Conservation (phyloP, 1,140 invertebrate species). For the Lucilia cuprina region DNA sequence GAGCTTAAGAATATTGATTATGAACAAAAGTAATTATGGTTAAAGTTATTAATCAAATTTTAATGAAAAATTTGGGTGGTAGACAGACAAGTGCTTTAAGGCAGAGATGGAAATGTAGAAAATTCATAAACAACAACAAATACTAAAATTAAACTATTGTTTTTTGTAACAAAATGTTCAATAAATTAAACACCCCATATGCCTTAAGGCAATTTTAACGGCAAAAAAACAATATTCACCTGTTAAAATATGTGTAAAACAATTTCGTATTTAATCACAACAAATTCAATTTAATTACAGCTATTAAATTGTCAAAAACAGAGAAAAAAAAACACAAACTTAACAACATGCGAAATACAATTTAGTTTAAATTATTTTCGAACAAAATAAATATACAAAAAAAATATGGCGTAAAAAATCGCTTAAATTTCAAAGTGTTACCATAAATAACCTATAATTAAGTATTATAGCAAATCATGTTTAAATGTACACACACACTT, state of each 20-base stretch:
- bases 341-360: neutral
- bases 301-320: conserved; percentile 14
- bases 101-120: no score
- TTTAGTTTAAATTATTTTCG: neutral
- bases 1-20: no score
- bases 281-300: neutral
- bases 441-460: conserved; percentile 12
- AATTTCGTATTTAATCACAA: neutral
- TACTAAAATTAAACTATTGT: no score
- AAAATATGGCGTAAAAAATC: neutral
- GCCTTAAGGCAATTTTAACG: neutral
- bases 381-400: neutral
- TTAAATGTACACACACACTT: neutral
- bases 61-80: no score
- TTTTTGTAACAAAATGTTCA: no score
- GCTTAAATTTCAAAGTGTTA: neutral
- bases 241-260: conserved; percentile 2
- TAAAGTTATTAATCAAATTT: no score
- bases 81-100: no score
- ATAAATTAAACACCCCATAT: no score
- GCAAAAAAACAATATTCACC: neutral
- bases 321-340: neutral
- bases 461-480: conserved; percentile 7
- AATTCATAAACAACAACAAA: no score
- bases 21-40: no score